These are phyloP conservation scores for Syrmaticus mikado DNA, from an alignment of 2,113 vertebrate species.

Conservation along the genomic window DNA sequence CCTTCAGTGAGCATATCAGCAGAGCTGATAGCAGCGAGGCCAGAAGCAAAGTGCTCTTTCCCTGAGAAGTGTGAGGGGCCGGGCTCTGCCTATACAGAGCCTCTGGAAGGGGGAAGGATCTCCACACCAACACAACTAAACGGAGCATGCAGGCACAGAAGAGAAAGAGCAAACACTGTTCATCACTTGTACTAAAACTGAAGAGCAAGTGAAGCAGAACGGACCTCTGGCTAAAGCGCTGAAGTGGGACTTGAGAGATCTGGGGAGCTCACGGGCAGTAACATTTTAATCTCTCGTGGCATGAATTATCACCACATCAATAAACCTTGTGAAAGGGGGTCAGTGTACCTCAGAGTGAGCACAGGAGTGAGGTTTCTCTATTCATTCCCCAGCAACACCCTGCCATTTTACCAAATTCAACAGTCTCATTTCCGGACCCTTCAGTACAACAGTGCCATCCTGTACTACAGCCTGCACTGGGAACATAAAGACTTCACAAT, in stretches of 20 bases:
- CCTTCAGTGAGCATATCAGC: accelerated
- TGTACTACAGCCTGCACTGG: neutral
- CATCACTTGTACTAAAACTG: neutral
- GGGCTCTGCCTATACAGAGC: neutral
- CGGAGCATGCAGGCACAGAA: neutral
- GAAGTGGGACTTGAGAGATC: neutral
- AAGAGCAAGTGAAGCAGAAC: neutral
- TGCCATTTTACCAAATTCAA: neutral
- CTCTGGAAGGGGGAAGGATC: neutral
- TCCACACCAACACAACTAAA: neutral
- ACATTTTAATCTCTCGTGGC: neutral
- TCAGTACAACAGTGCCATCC: accelerated
- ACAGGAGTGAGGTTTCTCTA: neutral
- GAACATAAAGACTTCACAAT: neutral
- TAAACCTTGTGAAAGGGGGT: neutral
- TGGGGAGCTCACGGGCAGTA: accelerated
- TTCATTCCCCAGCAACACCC: neutral
- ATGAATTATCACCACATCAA: neutral
- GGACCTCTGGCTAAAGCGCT: accelerated
- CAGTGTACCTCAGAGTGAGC: neutral
- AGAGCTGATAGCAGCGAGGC: neutral
- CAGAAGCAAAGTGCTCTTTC: neutral
- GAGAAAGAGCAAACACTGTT: neutral
- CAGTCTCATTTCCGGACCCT: neutral
- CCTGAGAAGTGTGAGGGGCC: neutral